Evolutionary conservation across 2,888 invertebrate genomes (phyloP).

Genomic region (Agapostemon virescens): DNA sequence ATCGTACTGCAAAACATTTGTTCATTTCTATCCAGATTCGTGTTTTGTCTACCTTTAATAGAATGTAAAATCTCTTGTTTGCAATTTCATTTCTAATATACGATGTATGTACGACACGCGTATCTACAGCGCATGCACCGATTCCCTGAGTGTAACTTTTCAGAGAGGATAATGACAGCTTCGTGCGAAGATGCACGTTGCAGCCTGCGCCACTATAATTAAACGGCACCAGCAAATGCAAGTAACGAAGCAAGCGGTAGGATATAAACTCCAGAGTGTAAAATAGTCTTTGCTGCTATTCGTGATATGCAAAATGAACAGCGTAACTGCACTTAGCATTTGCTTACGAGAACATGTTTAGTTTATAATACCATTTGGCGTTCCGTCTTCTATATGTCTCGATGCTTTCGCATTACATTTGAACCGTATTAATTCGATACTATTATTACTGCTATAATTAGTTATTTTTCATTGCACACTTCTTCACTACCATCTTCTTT

Average conservation of each 20-base stretch:
- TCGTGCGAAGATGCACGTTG: constrained; percentile 11
- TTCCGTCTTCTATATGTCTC: neutral
- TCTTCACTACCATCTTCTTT: neutral
- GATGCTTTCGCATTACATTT: neutral
- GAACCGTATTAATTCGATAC: neutral
- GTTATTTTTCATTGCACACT: neutral
- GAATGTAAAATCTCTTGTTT: no score
- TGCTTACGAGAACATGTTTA: constrained; percentile 9
- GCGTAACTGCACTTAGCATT: constrained; percentile 23
- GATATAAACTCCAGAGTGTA: constrained; percentile 34
- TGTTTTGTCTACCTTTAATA: no score
- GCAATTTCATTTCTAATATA: neutral
- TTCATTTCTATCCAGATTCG: no score
- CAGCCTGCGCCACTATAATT: constrained; percentile 33
- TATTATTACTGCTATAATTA: no score
- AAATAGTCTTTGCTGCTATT: constrained; percentile 33
- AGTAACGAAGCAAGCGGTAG: constrained; percentile 35
- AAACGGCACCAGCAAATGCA: constrained; percentile 36
- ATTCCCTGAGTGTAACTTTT: constrained; percentile 32
- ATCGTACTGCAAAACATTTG: no score
- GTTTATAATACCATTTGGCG: neutral
- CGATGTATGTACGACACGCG: neutral
- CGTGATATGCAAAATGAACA: constrained; percentile 31
- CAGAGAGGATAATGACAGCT: constrained; percentile 26
- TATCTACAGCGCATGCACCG: constrained; percentile 6